A percentile compares a stretch with the other conserved stretches of the same genome.
Conservation (phyloP, 2,797 vertebrate species). For the Geotrypetes seraphini region DNA sequence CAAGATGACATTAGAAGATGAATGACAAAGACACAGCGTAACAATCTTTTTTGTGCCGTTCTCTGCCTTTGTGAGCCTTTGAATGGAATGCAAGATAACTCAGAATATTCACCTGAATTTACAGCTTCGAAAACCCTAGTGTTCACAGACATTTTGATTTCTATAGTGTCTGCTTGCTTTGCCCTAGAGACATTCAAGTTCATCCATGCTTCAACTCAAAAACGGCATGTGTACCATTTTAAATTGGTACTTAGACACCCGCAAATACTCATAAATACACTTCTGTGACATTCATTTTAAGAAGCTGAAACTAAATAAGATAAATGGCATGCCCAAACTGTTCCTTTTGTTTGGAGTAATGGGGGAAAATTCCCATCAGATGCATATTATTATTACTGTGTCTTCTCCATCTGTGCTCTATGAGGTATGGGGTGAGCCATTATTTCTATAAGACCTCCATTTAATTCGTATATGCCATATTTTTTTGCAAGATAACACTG, state of each 20-base stretch:
- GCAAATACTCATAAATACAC: neutral
- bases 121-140: neutral
- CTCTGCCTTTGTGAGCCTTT: neutral
- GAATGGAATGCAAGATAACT: slow-evolving; percentile 3
- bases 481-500: neutral
- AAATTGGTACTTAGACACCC: neutral
- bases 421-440: neutral
- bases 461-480: neutral
- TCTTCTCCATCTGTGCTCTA: neutral
- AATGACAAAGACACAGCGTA: slow-evolving; percentile 3
- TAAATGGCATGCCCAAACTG: neutral
- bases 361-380: neutral
- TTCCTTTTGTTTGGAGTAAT: neutral
- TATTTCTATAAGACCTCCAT: neutral
- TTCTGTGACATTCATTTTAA: neutral
- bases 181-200: neutral
- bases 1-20: neutral
- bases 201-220: neutral
- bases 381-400: neutral
- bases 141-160: neutral
- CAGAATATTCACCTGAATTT: neutral
- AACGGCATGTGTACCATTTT: neutral
- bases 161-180: neutral
- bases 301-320: neutral
- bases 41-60: neutral